These are phyloP conservation scores for Scrobipalpa atriplicella DNA, from an alignment of 2,888 invertebrate genomes.

Conservation along the genomic window DNA sequence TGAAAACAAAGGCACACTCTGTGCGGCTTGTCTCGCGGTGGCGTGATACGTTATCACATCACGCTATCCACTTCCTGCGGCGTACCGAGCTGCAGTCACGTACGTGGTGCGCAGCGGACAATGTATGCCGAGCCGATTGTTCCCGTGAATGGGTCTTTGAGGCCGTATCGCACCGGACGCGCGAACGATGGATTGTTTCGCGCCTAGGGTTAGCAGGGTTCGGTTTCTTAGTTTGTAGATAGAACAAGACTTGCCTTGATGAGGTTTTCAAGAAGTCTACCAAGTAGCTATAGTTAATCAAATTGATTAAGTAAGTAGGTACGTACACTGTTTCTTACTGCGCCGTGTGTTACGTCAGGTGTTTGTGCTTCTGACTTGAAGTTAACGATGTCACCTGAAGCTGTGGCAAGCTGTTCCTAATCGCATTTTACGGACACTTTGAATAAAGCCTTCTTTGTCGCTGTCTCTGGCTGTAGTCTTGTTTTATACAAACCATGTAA, in stretches of 20 bases:
- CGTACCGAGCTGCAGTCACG: slow-evolving; percentile 40
- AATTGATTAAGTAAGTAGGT: too few relatives aligned
- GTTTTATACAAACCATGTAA: too few relatives aligned
- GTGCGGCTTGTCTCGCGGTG: slow-evolving; percentile 32
- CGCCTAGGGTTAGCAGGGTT: background rate
- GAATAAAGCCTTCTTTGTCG: too few relatives aligned
- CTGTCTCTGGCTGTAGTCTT: too few relatives aligned
- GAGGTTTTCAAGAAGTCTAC: too few relatives aligned
- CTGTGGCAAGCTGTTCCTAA: too few relatives aligned
- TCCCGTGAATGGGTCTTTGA: slow-evolving; percentile 35
- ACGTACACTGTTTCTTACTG: too few relatives aligned
- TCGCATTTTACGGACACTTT: too few relatives aligned
- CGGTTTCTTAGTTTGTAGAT: background rate
- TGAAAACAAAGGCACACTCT: slow-evolving; percentile 34
- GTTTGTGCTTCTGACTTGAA: too few relatives aligned
- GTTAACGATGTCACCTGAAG: too few relatives aligned
- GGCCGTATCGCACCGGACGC: slow-evolving; percentile 42
- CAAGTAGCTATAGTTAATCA: too few relatives aligned
- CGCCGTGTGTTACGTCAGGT: too few relatives aligned
- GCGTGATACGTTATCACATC: slow-evolving; percentile 42
- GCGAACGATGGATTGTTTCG: slow-evolving; percentile 29
- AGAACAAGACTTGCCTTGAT: background rate
- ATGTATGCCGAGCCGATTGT: slow-evolving; percentile 42
- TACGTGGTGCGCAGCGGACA: slow-evolving; percentile 41
- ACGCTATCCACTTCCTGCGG: slow-evolving; percentile 40